Conservation (phyloP, 2,888 invertebrate genomes). For the Ochropleura plecta region DNA sequence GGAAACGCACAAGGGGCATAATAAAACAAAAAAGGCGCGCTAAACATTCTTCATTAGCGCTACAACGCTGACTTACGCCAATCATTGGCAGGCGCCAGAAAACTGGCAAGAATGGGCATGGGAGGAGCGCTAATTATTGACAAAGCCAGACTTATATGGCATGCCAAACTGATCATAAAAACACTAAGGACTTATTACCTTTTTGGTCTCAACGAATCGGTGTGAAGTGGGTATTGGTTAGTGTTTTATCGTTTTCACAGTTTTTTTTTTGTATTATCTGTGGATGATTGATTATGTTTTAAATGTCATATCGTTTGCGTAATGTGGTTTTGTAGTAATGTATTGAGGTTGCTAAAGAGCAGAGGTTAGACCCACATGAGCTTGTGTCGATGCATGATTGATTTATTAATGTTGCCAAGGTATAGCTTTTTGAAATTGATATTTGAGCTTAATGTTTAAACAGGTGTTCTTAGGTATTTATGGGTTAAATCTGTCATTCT, state of each 20-base stretch:
- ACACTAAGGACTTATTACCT: slow-evolving; percentile 76
- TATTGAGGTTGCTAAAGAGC: slow-evolving; percentile 49
- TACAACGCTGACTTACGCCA: slow-evolving; percentile 70
- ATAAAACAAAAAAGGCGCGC: slow-evolving; percentile 77
- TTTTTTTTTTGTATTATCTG: slow-evolving; percentile 39
- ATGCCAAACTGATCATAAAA: slow-evolving; percentile 70
- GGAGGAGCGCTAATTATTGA: slow-evolving; percentile 76
- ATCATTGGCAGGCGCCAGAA: slow-evolving; percentile 70
- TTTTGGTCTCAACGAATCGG: slow-evolving; percentile 76
- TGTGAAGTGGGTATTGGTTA: slow-evolving; percentile 67
- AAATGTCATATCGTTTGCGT: slow-evolving; percentile 60
- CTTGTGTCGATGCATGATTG: slow-evolving; percentile 54
- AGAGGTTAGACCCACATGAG: slow-evolving; percentile 58
- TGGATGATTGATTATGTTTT: slow-evolving; percentile 59
- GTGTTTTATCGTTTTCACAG: slow-evolving; percentile 55
- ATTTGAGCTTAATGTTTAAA: slow-evolving; percentile 13
- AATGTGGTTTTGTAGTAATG: slow-evolving; percentile 46
- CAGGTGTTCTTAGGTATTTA: slow-evolving; percentile 29
- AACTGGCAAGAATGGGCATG: slow-evolving; percentile 76
- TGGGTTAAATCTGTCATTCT: background rate
- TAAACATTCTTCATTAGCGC: slow-evolving; percentile 79
- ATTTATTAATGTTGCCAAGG: slow-evolving; percentile 43
- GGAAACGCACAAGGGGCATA: slow-evolving; percentile 61
- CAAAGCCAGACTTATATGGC: slow-evolving; percentile 67
- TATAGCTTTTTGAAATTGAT: slow-evolving; percentile 44